A percentile compares a stretch with the other conserved stretches of the same genome.
phyloP scores from a whole-genome alignment of 2,888 invertebrate species.

The Bruchidius siliquastri region DNA sequence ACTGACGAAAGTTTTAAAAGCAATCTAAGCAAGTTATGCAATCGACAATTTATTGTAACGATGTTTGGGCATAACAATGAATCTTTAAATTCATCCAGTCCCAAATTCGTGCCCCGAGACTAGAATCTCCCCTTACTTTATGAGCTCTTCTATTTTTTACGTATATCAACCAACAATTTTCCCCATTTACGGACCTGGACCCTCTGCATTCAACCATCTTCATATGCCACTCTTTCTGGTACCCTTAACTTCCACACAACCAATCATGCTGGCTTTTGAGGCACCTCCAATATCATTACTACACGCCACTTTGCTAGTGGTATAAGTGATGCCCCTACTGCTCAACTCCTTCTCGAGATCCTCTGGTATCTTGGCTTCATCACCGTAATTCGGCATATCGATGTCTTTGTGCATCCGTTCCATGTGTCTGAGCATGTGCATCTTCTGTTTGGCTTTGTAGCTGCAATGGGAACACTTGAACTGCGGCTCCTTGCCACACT shows the following conservation, averaged over 20 bases:
- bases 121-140: too few relatives aligned
- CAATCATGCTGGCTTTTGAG: neutral
- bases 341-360: neutral
- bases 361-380: neutral
- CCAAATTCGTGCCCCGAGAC: too few relatives aligned
- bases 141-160: too few relatives aligned
- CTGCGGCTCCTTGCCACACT: conserved; percentile 27
- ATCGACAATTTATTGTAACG: too few relatives aligned
- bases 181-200: too few relatives aligned
- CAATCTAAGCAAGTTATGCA: too few relatives aligned
- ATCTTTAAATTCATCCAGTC: too few relatives aligned
- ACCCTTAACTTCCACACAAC: neutral
- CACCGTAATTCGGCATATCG: neutral
- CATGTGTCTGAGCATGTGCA: conserved; percentile 24
- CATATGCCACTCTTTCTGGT: neutral
- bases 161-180: too few relatives aligned
- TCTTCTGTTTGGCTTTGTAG: conserved; percentile 28
- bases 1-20: too few relatives aligned
- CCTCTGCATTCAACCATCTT: too few relatives aligned
- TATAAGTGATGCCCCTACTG: neutral
- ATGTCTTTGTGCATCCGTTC: neutral
- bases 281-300: neutral
- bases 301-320: neutral
- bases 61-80: too few relatives aligned
- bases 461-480: conserved; percentile 26